These are phyloP conservation scores for Vultur gryphus DNA, from an alignment of 2,797 vertebrate genomes.

Conservation along the genomic window DNA sequence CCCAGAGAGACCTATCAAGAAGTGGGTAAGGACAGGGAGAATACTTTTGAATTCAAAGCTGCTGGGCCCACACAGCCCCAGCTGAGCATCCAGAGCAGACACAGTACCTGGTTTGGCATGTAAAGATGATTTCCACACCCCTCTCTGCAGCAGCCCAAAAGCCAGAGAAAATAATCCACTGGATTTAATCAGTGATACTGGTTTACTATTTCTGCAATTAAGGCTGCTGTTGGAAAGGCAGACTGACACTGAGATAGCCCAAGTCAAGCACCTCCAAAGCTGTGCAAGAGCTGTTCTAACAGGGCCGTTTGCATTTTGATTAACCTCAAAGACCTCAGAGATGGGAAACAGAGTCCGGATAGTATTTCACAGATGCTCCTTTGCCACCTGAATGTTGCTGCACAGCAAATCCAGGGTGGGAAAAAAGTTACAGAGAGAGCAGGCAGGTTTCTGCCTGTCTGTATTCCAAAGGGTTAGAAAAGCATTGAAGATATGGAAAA, in stretches of 20 bases:
- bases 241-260: not conserved
- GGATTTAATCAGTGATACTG: not conserved
- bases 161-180: not conserved
- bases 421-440: not conserved
- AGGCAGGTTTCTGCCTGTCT: not conserved
- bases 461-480: not conserved
- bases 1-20: not conserved
- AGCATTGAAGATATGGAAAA: not conserved
- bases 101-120: not conserved
- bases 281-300: not conserved
- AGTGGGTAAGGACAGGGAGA: not conserved
- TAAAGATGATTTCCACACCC: not conserved
- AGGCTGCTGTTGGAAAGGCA: not conserved
- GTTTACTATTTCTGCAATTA: not conserved
- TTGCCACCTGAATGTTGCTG: not conserved
- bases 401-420: not conserved
- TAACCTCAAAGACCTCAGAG: not conserved
- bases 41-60: not conserved
- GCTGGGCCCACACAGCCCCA: not conserved
- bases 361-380: not conserved
- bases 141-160: not conserved
- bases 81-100: not conserved
- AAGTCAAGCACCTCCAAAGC: not conserved
- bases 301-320: not conserved
- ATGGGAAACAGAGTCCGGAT: not conserved